Percentiles rank a stretch among this genome's conserved stretches.
Evolutionary conservation across 2,113 vertebrate species (phyloP).

Genomic region (Heptranchias perlo): DNA sequence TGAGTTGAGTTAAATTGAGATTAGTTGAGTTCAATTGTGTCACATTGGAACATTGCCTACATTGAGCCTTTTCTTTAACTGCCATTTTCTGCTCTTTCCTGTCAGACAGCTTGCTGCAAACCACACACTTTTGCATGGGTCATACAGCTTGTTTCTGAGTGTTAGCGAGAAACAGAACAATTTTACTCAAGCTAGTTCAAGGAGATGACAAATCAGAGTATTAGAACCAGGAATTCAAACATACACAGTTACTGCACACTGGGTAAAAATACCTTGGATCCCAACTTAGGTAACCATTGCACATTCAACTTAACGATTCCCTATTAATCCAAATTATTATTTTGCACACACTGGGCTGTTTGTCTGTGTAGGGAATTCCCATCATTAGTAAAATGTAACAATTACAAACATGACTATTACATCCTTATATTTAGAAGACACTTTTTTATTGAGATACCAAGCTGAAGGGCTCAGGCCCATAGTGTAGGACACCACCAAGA

Average conservation of each 20-base stretch:
- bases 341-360: neutral
- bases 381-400: neutral
- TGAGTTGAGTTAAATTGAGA: too few species aligned
- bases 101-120: too few species aligned
- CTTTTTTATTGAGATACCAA: neutral
- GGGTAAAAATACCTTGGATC: neutral
- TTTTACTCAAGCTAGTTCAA: neutral
- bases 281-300: neutral
- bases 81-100: too few species aligned
- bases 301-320: neutral
- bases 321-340: neutral
- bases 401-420: neutral
- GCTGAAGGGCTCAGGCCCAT: too few species aligned
- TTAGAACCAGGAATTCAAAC: neutral
- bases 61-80: too few species aligned
- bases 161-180: neutral
- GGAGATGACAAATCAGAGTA: neutral
- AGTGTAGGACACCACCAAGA: too few species aligned
- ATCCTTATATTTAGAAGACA: neutral
- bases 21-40: too few species aligned
- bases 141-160: neutral
- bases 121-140: too few species aligned
- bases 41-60: too few species aligned
- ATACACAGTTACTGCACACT: neutral
- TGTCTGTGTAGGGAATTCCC: neutral